These are phyloP conservation scores for Apostichopus californicus DNA, from an alignment of 35 echinoderm and acorn worm genomes.

Conservation along the genomic window DNA sequence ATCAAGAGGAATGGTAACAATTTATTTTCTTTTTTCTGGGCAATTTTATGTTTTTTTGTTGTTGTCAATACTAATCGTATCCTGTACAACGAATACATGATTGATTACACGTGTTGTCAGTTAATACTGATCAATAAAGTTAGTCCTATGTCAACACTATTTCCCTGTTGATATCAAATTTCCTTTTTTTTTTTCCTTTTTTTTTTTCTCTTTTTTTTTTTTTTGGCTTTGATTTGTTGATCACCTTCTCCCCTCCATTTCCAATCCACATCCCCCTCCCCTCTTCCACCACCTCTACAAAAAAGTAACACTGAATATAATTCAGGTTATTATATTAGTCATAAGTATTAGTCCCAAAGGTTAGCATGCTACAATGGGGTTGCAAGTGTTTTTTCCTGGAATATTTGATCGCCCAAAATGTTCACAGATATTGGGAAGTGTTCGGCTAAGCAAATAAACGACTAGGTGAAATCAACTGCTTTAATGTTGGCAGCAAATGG, in stretches of 20 bases:
- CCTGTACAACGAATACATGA: not conserved
- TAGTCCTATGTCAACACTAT: not conserved
- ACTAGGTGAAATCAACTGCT: too few species aligned
- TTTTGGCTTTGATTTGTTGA: not conserved
- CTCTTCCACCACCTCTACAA: not conserved
- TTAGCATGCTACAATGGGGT: too few species aligned
- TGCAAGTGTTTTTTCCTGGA: too few species aligned
- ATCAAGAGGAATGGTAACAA: not conserved
- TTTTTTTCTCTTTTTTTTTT: not conserved
- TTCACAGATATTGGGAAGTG: too few species aligned
- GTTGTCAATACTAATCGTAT: not conserved
- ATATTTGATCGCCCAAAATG: too few species aligned
- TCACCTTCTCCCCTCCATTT: too few species aligned
- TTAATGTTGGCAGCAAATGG: too few species aligned
- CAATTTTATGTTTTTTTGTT: not conserved
- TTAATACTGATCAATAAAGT: not conserved
- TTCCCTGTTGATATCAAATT: not conserved
- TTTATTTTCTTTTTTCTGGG: not conserved
- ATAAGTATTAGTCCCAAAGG: too few species aligned
- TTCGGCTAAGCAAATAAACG: too few species aligned
- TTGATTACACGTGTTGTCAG: not conserved
- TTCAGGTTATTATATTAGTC: too few species aligned
- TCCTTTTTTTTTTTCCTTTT: not conserved
- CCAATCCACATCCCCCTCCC: too few species aligned
- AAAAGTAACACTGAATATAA: not conserved